Evolutionary conservation across 2,888 invertebrate genomes (phyloP), one percentile per base, ranked within the genome.

Genomic region (Lasiommata megera): DNA sequence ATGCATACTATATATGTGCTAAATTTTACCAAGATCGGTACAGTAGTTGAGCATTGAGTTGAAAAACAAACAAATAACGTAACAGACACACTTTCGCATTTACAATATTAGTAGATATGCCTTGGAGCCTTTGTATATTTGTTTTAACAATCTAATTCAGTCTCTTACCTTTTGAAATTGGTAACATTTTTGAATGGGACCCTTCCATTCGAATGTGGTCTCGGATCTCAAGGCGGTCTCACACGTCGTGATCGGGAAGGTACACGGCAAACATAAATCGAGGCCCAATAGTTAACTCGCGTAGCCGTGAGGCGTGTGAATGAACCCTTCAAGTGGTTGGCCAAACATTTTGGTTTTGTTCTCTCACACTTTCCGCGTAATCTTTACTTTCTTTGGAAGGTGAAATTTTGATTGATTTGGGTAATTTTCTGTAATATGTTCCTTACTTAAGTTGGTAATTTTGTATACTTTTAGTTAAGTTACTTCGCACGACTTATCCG

Each of bases 211-310:
- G 46, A 62, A 63, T 60, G 62, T 56, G 54, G 63, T 58, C 53
- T 60, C 57, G 60, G 56, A 59, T 51, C 55, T 58, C 63, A 66
- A 77, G 85, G 83, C 83, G 84, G 82, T 80, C 84, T 84, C 80
- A 80, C 84, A 84, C 83, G 69, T 82, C 72, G 76, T 73, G 74
- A 73, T 74, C 71, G 60, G 68, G 63, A 72, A 74, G 69, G 71
- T 72, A 73, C 73, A 73, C 58, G 68, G 79, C 71, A 74, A 74
- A 73, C 80, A 79, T 84, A 84, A 84, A 83, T 80, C 79, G 74
- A 71, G 69, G 67, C 66, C 71, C 80, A 81, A 81, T 82, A 79
- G 77, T 79, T 69, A 78, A 74, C 74, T 76, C 69, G 72, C 67
- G 65, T 75, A 71, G 77, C 83, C 83, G 66, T 65, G 66, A 75